Conservation (phyloP, 2,113 vertebrate species). For the Nesospiza acunhae region DNA sequence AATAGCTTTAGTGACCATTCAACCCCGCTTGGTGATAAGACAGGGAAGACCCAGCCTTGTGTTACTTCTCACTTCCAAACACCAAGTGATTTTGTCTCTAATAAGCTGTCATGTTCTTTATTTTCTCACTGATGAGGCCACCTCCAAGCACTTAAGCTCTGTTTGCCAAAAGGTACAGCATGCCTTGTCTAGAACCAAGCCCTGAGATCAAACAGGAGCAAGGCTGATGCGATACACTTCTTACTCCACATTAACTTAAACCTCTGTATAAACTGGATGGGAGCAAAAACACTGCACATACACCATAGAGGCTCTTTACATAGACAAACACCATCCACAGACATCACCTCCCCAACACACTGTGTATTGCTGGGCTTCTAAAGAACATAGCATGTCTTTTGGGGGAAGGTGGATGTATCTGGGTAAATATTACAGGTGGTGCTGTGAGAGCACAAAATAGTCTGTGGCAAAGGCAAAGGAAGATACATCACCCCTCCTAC, state of each 20-base stretch:
- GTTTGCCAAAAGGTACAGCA: not conserved
- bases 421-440: accelerated
- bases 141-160: not conserved
- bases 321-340: not conserved
- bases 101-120: not conserved
- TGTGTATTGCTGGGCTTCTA: not conserved
- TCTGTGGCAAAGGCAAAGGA: not conserved
- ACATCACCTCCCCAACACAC: not conserved
- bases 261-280: not conserved
- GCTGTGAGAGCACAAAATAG: not conserved
- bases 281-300: not conserved
- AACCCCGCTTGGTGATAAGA: not conserved
- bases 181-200: not conserved
- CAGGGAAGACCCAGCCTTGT: not conserved
- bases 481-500: not conserved
- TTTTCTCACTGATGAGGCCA: not conserved
- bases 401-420: not conserved
- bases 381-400: not conserved
- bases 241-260: not conserved
- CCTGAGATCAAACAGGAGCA: not conserved
- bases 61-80: not conserved
- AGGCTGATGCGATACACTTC: not conserved
- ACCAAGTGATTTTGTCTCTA: not conserved
- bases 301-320: not conserved
- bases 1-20: not conserved